A percentile compares a stretch with the other conserved stretches of the same genome.
These are phyloP conservation scores for Palloptera scutellata DNA, from an alignment of 2,888 invertebrate genomes.

Conservation along the genomic window DNA sequence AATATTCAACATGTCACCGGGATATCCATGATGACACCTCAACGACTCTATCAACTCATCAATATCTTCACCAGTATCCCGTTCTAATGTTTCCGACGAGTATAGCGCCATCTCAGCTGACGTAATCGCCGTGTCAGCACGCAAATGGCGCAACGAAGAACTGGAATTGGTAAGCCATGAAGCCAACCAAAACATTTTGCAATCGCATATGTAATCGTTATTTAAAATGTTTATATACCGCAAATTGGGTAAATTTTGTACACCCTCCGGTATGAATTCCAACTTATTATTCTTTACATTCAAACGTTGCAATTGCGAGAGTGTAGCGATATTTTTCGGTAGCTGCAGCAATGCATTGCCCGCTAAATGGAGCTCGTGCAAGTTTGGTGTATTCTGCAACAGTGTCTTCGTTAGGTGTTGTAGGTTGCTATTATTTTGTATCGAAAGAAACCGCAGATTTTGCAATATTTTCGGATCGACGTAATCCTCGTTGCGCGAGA, in stretches of 20 bases:
- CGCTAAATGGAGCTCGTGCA: slow-evolving; percentile 74
- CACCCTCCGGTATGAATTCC: slow-evolving; percentile 74
- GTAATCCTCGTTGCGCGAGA: slow-evolving; percentile 65
- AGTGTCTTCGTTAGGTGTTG: slow-evolving; percentile 71
- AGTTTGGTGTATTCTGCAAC: slow-evolving; percentile 69
- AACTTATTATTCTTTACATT: slow-evolving; percentile 77
- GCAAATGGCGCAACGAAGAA: slow-evolving; percentile 50
- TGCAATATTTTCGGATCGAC: slow-evolving; percentile 64
- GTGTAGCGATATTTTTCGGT: slow-evolving; percentile 57
- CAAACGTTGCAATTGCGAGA: slow-evolving; percentile 68
- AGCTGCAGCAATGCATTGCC: slow-evolving; percentile 73
- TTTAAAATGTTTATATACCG: slow-evolving; percentile 73
- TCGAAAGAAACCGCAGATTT: slow-evolving; percentile 70
- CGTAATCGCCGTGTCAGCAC: slow-evolving; percentile 39
- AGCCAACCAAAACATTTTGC: slow-evolving; percentile 82
- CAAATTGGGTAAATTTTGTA: slow-evolving; percentile 72
- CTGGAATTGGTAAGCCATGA: slow-evolving; percentile 67
- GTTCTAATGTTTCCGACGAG: neutral
- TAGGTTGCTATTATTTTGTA: slow-evolving; percentile 71
- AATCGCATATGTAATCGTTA: slow-evolving; percentile 88
- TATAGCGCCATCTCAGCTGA: neutral
- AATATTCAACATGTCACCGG: slow-evolving; percentile 75
- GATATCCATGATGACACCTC: slow-evolving; percentile 73
- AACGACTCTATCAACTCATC: slow-evolving; percentile 67
- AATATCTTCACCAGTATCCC: slow-evolving; percentile 46